phyloP scores from a whole-genome alignment of 2,888 invertebrate species.

The Melieria picta region DNA sequence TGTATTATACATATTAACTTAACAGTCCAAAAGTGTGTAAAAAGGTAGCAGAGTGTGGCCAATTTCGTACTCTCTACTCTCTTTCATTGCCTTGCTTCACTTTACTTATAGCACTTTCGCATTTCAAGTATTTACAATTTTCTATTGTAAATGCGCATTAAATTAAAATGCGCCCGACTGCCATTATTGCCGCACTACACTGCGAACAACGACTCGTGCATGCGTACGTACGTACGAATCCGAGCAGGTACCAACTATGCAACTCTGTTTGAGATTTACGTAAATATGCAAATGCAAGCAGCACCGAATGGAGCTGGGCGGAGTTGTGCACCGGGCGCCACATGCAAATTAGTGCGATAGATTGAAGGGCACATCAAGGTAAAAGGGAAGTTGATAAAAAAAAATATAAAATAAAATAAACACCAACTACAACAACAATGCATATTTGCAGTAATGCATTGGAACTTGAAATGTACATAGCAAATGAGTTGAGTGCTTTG shows the following conservation, averaged over 20 bases:
- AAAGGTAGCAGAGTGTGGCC: background rate
- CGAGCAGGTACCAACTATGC: no score
- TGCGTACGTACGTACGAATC: background rate
- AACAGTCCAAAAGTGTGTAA: background rate
- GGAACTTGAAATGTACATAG: no score
- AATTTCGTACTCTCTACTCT: background rate
- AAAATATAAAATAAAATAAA: no score
- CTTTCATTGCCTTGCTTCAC: background rate
- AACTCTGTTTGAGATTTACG: no score
- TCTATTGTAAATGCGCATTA: constrained; percentile 16
- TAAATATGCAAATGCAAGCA: constrained; percentile 12
- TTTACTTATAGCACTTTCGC: background rate
- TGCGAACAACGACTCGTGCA: background rate
- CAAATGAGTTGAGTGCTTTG: no score
- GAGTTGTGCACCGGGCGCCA: background rate
- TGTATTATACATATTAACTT: background rate
- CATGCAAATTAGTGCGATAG: constrained; percentile 21
- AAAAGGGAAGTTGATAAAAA: background rate
- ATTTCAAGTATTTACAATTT: constrained; percentile 17
- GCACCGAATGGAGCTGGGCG: background rate
- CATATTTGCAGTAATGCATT: no score
- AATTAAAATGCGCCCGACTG: background rate
- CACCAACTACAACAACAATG: no score
- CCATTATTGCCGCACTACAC: background rate
- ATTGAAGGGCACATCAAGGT: constrained; percentile 29